These are phyloP conservation scores for Heliornis fulica DNA, from an alignment of 2,113 vertebrate species.

Conservation along the genomic window DNA sequence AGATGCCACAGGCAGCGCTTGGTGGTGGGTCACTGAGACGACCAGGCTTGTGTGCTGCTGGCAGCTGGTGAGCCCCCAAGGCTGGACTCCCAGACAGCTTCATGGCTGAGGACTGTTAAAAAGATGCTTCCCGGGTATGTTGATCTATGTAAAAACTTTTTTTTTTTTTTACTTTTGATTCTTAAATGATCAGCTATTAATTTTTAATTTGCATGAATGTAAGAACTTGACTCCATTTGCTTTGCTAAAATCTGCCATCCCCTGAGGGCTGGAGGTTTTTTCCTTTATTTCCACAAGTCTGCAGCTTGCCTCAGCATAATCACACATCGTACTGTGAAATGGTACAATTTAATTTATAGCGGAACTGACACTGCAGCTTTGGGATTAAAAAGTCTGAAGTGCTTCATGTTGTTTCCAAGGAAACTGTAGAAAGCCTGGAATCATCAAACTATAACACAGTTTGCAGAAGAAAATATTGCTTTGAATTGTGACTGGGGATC, in stretches of 20 bases:
- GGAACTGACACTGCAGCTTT: not conserved
- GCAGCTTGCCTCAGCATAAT: not conserved
- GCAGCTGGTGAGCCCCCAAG: not conserved
- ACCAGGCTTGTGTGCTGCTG: fast-evolving
- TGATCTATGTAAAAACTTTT: not conserved
- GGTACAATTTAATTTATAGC: not conserved
- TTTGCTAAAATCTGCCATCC: not conserved
- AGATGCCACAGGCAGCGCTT: not conserved
- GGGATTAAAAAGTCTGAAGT: not conserved
- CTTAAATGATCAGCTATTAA: not conserved
- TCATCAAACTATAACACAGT: not conserved
- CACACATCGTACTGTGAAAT: not conserved
- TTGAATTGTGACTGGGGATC: not conserved
- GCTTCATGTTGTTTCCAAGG: not conserved
- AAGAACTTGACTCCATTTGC: not conserved
- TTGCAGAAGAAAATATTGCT: not conserved
- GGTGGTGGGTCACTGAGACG: not conserved
- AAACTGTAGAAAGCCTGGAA: not conserved
- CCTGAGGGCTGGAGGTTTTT: not conserved
- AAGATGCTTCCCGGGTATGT: not conserved
- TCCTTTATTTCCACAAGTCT: not conserved
- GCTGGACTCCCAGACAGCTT: fast-evolving
- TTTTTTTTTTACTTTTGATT: not conserved
- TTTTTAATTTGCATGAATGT: not conserved
- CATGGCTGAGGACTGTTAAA: not conserved